Base-by-base conservation (phyloP, 2,888 invertebrate species). In the Xestia ashworthii region DNA sequence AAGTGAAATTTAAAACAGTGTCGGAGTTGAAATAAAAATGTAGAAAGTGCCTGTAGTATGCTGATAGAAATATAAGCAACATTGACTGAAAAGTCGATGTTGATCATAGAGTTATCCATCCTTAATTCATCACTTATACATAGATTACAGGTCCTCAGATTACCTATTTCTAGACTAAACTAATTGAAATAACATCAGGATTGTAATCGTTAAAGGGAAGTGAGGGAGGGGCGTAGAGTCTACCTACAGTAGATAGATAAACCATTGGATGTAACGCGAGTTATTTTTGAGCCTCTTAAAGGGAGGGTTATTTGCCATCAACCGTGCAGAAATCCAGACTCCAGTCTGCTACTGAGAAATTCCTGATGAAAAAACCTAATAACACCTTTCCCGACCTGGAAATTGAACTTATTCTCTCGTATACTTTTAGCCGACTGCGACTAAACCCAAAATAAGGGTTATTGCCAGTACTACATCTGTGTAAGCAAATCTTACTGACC, bases 401-500 rank as follows among this genome's bases (percentile, higher is more conserved):
- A 19, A 65, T n/a, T 6, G n/a, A n/a, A n/a, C 44, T 6, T n/a
- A n/a, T n/a, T 1, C 14, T n/a, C 65, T 16, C 14, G 70, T 70
- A 70, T 79, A 50, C 41, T 41, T 78, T n/a, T n/a, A 44, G 1
- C 1, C 32, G 16, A 32, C 16, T 60, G 8, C 32, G 8, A 32
- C 1, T 16, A 32, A 32, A 16, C 32, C 14, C 16, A 32, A 32
- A 60, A 60, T 1, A 60, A 60, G 32, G 32, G 8, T n/a, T 16
- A 19, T 70, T 78, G 5, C 14, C 5, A 64, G 1, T 6, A 16
- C 14, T n/a, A 16, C 0, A 41, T 38, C 14, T 25, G 38, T 64
- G 19, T 41, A 14, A 55, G 16, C 38, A 11, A 32, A 71, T 25
- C 14, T 41, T 32, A 58, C 44, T 83, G 32, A 83, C n/a, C 25